A percentile compares a stretch with the other conserved stretches of the same genome.
Conservation (phyloP, 2,113 vertebrate genomes). For the Siphamia tubifer region DNA sequence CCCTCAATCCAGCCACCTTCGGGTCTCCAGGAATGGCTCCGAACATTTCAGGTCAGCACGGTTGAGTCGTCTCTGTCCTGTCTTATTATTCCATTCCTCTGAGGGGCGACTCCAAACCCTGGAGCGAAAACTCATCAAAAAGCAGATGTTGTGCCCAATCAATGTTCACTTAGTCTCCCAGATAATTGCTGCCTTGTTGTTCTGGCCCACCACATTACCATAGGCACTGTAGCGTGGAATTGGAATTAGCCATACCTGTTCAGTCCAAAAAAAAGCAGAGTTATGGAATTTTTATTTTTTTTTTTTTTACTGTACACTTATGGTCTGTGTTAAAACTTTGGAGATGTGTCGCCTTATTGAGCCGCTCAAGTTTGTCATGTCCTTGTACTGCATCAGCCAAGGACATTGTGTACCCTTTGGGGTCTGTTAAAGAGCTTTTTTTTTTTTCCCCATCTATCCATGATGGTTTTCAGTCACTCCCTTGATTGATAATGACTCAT, state of each 20-base stretch:
- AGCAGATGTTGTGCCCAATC: conserved; percentile 66
- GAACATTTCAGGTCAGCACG: conserved; percentile 94
- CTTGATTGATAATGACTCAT: too few species aligned
- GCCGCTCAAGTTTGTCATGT: neutral
- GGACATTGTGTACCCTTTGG: neutral
- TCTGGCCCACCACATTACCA: conserved; percentile 56
- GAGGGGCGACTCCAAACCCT: neutral
- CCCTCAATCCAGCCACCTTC: conserved; percentile 95
- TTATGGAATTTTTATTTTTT: conserved; percentile 3
- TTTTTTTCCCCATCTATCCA: too few species aligned
- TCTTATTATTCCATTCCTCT: neutral
- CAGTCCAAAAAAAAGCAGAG: conserved; percentile 33
- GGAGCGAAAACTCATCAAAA: conserved; percentile 56
- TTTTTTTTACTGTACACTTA: neutral
- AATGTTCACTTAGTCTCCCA: conserved; percentile 51
- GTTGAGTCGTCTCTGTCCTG: neutral
- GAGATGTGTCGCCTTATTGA: conserved; percentile 23
- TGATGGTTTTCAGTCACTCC: too few species aligned
- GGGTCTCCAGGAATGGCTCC: conserved; percentile 98
- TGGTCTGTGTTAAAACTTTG: neutral
- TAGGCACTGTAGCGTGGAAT: conserved; percentile 67
- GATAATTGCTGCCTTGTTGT: conserved; percentile 74
- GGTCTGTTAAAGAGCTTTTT: neutral
- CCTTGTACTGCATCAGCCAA: neutral
- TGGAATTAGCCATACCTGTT: conserved; percentile 63